These are phyloP conservation scores for Phycodurus eques DNA, from an alignment of 2,113 vertebrate genomes.

Conservation along the genomic window DNA sequence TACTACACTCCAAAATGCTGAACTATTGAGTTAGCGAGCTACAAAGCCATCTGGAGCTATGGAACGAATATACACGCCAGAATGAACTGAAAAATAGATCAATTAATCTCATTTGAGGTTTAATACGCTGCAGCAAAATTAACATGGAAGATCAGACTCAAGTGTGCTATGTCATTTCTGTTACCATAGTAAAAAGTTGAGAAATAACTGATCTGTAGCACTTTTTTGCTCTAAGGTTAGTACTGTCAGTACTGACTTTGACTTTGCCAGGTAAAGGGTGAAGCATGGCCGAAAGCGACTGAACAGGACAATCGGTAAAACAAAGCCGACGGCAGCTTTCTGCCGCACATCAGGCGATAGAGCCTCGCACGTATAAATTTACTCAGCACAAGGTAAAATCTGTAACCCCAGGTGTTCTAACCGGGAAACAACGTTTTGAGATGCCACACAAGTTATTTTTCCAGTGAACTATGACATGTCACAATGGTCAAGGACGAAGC, in stretches of 20 bases:
- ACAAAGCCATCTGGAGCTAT: not conserved
- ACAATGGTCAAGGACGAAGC: no score
- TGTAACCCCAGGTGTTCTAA: not conserved
- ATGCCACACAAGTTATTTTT: no score
- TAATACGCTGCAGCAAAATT: not conserved
- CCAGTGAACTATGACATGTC: no score
- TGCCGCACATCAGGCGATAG: not conserved
- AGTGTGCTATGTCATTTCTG: not conserved
- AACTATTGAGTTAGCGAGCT: not conserved
- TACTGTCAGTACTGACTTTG: no score
- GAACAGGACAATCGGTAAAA: not conserved
- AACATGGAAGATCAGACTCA: not conserved
- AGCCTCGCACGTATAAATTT: not conserved
- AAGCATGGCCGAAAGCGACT: not conserved
- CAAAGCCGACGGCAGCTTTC: not conserved
- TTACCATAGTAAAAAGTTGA: no score
- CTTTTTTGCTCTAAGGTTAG: no score
- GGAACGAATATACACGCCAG: no score
- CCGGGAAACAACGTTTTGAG: not conserved
- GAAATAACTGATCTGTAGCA: no score
- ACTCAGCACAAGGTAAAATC: not conserved
- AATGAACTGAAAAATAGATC: no score
- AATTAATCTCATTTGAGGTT: not conserved
- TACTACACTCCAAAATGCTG: not conserved
- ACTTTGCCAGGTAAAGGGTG: no score